Evolutionary conservation across 1,140 invertebrate species (phyloP), one percentile per base, ranked within the genome.

Genomic region (Rhyzopertha dominica): DNA sequence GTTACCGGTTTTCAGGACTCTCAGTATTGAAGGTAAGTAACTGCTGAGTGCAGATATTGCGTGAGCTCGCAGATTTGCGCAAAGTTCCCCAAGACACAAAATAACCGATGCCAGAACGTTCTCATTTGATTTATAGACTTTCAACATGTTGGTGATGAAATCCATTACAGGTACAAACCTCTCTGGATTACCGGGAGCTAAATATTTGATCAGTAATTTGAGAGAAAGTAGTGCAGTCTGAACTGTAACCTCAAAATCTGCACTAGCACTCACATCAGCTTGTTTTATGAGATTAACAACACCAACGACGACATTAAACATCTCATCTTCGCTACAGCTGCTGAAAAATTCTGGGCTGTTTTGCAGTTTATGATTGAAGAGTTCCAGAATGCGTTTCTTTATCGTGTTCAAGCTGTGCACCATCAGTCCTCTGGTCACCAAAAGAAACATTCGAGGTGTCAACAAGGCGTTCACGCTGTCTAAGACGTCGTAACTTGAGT

Each of bases 31-130:
- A 0, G 89, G 87, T 74, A 93, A 84, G 46, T 90, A 89, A 56
- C 78, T 80, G 8, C 82, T 76, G 7, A 94, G 67, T 30, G 76
- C 76, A 0, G 76, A 67, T 9, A 94, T 75, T 0, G 85, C 79
- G 50, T 89, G 79, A 0, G 80, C 81, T 60, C 82, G 82, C 38
- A 92, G 72, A 37, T 79, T 79, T 25, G 72, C 73, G 45, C 81
- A 83, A 9, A 93, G 65, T 70, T 94, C 89, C 0, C 85, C 85
- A 3, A 92, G 71, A 60, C 88, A 91, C 16, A 93, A 71, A 12
- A 89, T 75, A 8, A 85, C 73, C 30, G 81, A 86, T 0, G 82
- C 85, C 54, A 85, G 65, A 4, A 89, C 74, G 43, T 82, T 80
- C 14, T 78, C 80, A 32, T 82, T 62, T 5, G 84, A 73, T 32